Evolutionary conservation across 1,140 invertebrate genomes (phyloP).

Genomic region (Eulimnadia texana): DNA sequence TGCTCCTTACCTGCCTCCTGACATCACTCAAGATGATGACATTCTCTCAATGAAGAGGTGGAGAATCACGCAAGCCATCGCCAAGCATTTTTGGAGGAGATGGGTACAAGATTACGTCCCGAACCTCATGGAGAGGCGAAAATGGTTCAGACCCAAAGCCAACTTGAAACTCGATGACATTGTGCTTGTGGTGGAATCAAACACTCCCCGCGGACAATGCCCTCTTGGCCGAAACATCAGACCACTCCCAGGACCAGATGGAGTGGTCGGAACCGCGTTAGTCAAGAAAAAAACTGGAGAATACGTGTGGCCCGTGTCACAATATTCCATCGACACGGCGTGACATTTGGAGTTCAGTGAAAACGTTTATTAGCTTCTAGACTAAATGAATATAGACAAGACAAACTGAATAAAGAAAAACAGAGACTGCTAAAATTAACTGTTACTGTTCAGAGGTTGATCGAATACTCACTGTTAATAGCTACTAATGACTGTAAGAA

Average conservation of each 20-base stretch:
- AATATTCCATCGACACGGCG: too few species aligned
- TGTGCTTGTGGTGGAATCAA: conserved; percentile 12
- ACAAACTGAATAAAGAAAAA: too few species aligned
- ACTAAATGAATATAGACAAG: too few species aligned
- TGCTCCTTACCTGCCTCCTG: neutral
- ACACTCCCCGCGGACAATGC: conserved; percentile 14
- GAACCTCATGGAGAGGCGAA: neutral
- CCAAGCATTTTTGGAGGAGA: conserved; percentile 17
- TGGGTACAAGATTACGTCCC: conserved; percentile 17
- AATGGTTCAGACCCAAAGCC: conserved; percentile 2
- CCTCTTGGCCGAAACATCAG: conserved; percentile 6
- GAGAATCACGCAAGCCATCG: conserved; percentile 2
- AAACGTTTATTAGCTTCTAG: too few species aligned
- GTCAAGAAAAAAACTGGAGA: neutral
- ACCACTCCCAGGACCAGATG: conserved; percentile 9
- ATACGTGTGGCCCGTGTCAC: conserved; percentile 7
- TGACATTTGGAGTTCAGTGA: too few species aligned
- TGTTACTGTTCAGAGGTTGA: too few species aligned
- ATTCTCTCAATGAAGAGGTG: neutral
- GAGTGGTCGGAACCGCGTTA: neutral
- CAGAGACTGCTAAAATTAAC: too few species aligned
- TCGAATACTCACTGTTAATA: too few species aligned
- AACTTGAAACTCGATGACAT: conserved; percentile 10
- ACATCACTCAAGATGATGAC: conserved; percentile 14
- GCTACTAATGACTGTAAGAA: too few species aligned